Conservation (phyloP, 2,797 vertebrate genomes). For the Potorous gilbertii region DNA sequence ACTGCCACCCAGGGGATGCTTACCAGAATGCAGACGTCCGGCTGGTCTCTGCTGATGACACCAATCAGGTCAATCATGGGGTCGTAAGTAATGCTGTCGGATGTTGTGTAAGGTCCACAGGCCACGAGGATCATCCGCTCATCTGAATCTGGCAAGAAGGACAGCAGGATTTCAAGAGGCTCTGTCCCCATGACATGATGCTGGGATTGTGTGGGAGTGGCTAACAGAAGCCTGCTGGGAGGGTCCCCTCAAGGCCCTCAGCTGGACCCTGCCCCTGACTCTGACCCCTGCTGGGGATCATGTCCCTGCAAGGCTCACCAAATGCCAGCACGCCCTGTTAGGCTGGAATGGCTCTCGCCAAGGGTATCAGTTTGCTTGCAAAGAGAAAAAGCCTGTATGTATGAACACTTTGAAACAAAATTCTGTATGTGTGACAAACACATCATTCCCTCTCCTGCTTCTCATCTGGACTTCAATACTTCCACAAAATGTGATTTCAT, state of each 20-base stretch:
- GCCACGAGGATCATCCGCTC: slow-evolving; percentile 89
- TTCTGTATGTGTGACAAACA: too few species aligned
- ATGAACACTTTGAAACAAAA: too few species aligned
- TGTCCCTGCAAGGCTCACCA: too few species aligned
- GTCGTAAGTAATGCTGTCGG: slow-evolving; percentile 92
- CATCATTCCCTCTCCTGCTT: too few species aligned
- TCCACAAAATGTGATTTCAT: neutral
- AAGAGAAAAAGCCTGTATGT: neutral
- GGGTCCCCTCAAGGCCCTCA: neutral
- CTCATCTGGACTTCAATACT: neutral
- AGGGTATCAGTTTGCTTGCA: neutral
- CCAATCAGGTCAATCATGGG: slow-evolving; percentile 92
- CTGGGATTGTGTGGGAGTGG: neutral
- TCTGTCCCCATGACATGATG: neutral
- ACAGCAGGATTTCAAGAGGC: neutral
- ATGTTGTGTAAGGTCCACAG: slow-evolving; percentile 94
- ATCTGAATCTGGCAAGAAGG: slow-evolving; percentile 74
- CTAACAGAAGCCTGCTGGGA: too few species aligned
- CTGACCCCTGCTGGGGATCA: neutral
- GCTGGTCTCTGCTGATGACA: slow-evolving; percentile 88
- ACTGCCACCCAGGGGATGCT: slow-evolving; percentile 39
- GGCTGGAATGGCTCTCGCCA: too few species aligned
- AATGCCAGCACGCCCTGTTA: neutral
- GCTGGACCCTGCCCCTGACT: too few species aligned
- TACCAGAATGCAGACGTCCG: slow-evolving; percentile 94